Percentiles rank a stretch among this genome's conserved stretches.
These are phyloP conservation scores for Malthinus flaveolus DNA, from an alignment of 2,888 invertebrate species.

Conservation along the genomic window DNA sequence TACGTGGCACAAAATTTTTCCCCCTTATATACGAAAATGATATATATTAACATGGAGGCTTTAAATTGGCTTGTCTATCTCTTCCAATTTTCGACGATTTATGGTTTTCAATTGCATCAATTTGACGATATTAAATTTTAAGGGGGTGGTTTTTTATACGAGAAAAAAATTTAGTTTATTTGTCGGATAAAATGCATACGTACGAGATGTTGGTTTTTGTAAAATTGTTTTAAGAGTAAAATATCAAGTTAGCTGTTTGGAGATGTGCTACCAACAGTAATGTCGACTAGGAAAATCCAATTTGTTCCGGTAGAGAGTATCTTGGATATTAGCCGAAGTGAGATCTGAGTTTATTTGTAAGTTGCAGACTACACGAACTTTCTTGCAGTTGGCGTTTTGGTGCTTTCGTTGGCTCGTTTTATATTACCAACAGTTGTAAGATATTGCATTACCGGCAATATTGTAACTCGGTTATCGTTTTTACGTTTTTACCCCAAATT, in stretches of 20 bases:
- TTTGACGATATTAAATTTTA: neutral
- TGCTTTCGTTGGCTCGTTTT: conserved; percentile 1
- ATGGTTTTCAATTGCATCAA: neutral
- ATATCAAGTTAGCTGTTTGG: conserved; percentile 22
- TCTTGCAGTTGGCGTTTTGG: conserved; percentile 18
- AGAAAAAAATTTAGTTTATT: neutral
- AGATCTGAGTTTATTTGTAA: conserved; percentile 24
- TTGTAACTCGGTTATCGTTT: neutral
- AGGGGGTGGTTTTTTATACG: too few species aligned
- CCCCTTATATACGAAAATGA: neutral
- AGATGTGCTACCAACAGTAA: conserved; percentile 20
- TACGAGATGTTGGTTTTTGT: neutral
- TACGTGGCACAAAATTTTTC: conserved; percentile 1
- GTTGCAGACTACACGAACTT: conserved; percentile 24
- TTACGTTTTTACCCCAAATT: too few species aligned
- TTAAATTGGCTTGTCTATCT: conserved; percentile 5
- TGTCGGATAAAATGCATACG: neutral
- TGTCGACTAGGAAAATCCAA: conserved; percentile 28
- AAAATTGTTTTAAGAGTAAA: conserved; percentile 18
- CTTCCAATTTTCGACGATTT: conserved; percentile 2
- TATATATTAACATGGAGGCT: neutral
- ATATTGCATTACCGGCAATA: conserved; percentile 2
- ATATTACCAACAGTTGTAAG: conserved; percentile 13
- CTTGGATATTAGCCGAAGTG: conserved; percentile 28
- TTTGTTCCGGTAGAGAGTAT: conserved; percentile 29